Percentiles rank a stretch among this genome's conserved stretches.
These are phyloP conservation scores for Ectobius pallidus DNA, from an alignment of 2,888 invertebrate genomes.

Conservation along the genomic window DNA sequence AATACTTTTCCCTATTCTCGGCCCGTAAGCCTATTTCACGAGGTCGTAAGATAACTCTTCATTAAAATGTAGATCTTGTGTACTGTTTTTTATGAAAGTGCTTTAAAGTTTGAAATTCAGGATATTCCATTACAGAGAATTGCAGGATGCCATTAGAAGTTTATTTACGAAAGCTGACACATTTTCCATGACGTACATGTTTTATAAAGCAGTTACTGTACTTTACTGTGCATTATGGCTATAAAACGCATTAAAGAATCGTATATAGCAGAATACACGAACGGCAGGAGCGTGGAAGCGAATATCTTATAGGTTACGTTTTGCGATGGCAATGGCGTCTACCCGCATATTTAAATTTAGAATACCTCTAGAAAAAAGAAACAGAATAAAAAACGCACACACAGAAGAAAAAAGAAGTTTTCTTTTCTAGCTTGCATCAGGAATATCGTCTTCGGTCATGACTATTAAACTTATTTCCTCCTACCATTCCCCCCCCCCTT, in stretches of 20 bases:
- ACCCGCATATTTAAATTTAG: slow-evolving; percentile 30
- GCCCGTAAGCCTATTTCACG: too few species aligned
- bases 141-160: neutral
- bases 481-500: slow-evolving; percentile 2
- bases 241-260: slow-evolving; percentile 22
- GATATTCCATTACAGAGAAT: too few species aligned
- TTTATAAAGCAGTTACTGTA: slow-evolving; percentile 13
- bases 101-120: too few species aligned
- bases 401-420: slow-evolving; percentile 18
- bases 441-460: slow-evolving; percentile 36
- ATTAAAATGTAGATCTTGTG: too few species aligned
- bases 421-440: slow-evolving; percentile 26
- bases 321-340: slow-evolving; percentile 17
- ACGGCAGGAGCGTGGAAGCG: neutral
- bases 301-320: slow-evolving; percentile 30
- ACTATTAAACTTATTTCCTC: slow-evolving; percentile 40
- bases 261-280: slow-evolving; percentile 22
- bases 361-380: slow-evolving; percentile 25
- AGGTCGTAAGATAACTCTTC: too few species aligned
- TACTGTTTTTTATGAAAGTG: too few species aligned
- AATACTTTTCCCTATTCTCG: too few species aligned
- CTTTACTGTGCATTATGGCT: slow-evolving; percentile 18
- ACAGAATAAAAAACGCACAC: slow-evolving; percentile 13
- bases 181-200: slow-evolving; percentile 6
- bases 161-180: neutral